phyloP scores from a whole-genome alignment of 30 jellyfish, hydroid and myxozoan species.

The Nemopilema nomurai region DNA sequence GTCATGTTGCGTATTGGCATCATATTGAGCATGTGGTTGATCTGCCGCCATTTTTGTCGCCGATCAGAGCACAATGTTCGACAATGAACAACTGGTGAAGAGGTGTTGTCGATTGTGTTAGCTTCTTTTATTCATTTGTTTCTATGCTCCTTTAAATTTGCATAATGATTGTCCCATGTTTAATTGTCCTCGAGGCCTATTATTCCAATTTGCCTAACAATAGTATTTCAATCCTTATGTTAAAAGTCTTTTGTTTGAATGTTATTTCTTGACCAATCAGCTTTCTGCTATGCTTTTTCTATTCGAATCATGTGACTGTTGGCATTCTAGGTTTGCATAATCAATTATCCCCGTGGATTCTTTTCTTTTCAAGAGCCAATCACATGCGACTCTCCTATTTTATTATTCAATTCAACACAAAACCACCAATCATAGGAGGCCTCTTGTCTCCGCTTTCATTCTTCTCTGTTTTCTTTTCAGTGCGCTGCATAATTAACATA shows the following conservation, averaged over 20 bases:
- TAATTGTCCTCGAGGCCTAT: slow-evolving; percentile 41
- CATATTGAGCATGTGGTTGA: slow-evolving; percentile 81
- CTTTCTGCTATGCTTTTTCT: not conserved
- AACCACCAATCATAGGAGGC: slow-evolving; percentile 12
- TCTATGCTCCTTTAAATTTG: slow-evolving; percentile 59
- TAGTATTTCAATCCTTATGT: not conserved
- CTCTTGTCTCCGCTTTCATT: slow-evolving; percentile 12
- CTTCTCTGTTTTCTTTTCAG: slow-evolving; percentile 8
- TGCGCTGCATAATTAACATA: slow-evolving; percentile 7
- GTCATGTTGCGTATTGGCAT: slow-evolving; percentile 34
- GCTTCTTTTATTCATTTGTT: slow-evolving; percentile 70
- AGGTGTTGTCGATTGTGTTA: slow-evolving; percentile 80
- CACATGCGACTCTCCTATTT: not conserved
- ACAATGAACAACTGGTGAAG: slow-evolving; percentile 78
- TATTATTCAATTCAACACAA: not conserved
- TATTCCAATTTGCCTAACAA: slow-evolving; percentile 49
- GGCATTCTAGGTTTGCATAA: slow-evolving; percentile 6
- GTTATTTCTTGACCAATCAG: slow-evolving; percentile 15
- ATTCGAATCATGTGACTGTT: not conserved
- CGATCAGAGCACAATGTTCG: slow-evolving; percentile 70
- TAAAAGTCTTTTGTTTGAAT: slow-evolving; percentile 1
- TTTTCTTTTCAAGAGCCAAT: slow-evolving; percentile 12
- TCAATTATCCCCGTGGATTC: not conserved
- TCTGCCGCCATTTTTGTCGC: slow-evolving; percentile 90
- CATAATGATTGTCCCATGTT: slow-evolving; percentile 50